Percentiles rank a stretch among this genome's conserved stretches.
phyloP scores from a whole-genome alignment of 2,113 vertebrate genomes.

The Petroica traversi region DNA sequence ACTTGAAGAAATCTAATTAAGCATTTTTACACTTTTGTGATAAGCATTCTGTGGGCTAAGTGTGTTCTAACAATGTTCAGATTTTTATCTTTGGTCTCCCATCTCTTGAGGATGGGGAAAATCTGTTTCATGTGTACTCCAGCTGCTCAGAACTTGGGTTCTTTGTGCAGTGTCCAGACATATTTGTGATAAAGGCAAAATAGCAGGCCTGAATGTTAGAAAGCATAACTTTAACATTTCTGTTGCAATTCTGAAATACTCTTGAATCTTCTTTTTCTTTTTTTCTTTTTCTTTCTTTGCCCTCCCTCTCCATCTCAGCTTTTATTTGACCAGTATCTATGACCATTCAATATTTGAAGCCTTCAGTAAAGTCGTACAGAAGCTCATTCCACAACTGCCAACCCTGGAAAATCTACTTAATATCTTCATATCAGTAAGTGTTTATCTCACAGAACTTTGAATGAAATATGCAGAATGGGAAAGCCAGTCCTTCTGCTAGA shows the following conservation, averaged over 20 bases:
- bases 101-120: background rate
- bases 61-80: background rate
- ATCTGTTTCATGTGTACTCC: background rate
- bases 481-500: background rate
- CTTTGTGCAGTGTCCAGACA: background rate
- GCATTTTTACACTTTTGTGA: background rate
- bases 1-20: background rate
- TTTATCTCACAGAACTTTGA: background rate
- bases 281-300: background rate
- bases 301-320: conserved; percentile 74
- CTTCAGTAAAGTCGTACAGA: conserved; percentile 99
- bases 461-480: background rate
- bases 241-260: background rate
- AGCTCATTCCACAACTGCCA: conserved; percentile 97
- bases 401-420: conserved; percentile 98
- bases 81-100: background rate
- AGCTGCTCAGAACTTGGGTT: background rate
- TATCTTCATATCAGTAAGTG: conserved; percentile 98
- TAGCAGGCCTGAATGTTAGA: background rate
- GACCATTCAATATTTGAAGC: conserved; percentile 99
- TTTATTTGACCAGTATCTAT: conserved; percentile 99
- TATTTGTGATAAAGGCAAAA: background rate
- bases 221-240: background rate
- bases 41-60: background rate
- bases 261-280: background rate